phyloP scores from a whole-genome alignment of 2,888 invertebrate genomes.

The Cyclophora punctaria region DNA sequence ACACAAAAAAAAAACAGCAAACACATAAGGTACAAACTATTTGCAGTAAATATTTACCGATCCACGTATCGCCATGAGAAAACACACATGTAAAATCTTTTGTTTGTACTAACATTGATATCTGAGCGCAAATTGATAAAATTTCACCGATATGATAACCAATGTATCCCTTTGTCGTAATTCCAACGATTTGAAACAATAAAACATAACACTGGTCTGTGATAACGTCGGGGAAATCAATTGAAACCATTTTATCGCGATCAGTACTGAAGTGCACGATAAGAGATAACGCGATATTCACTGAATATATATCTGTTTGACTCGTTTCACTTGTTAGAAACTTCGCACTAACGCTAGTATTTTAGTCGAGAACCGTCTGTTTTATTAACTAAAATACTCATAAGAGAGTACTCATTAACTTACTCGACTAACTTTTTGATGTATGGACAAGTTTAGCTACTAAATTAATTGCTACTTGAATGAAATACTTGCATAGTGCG shows the following conservation, averaged over 20 bases:
- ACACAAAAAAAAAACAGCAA: neutral
- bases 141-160: neutral
- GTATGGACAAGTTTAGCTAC: too few relatives aligned
- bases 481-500: too few relatives aligned
- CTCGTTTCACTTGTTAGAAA: neutral
- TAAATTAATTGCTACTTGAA: too few relatives aligned
- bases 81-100: too few relatives aligned
- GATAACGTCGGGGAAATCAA: slow-evolving; percentile 60
- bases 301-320: too few relatives aligned
- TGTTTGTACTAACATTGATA: too few relatives aligned
- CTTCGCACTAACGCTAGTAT: too few relatives aligned
- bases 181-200: slow-evolving; percentile 22
- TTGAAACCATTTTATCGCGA: slow-evolving; percentile 62
- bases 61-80: too few relatives aligned
- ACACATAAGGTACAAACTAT: neutral
- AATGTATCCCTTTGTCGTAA: slow-evolving; percentile 6
- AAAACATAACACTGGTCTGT: slow-evolving; percentile 25
- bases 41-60: neutral
- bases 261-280: slow-evolving; percentile 43
- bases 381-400: too few relatives aligned
- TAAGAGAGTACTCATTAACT: too few relatives aligned
- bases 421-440: too few relatives aligned
- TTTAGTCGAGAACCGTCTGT: too few relatives aligned
- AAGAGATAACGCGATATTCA: slow-evolving; percentile 27
- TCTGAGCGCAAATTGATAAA: neutral